Evolutionary conservation across 2,113 vertebrate genomes (phyloP).

Genomic region (Syngnathus typhle): DNA sequence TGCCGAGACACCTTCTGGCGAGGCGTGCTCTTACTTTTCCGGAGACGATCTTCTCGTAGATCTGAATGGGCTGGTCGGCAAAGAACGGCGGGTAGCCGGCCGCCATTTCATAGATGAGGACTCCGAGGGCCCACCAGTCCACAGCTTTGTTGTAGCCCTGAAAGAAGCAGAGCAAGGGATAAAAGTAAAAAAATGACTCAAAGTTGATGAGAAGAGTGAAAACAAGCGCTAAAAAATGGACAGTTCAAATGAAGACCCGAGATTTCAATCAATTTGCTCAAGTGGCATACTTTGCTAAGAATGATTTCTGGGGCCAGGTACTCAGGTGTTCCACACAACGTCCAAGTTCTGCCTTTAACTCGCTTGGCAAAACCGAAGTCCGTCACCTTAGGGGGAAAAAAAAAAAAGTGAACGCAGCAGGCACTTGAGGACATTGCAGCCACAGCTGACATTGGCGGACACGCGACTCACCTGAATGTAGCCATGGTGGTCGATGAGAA

Average conservation of each 20-base stretch:
- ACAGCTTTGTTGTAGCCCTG: slow-evolving; percentile 99
- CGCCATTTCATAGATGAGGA: slow-evolving; percentile 99
- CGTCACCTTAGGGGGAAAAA: slow-evolving; percentile 77
- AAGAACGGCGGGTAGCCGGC: slow-evolving; percentile 98
- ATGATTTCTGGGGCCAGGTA: slow-evolving; percentile 98
- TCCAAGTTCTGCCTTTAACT: slow-evolving; percentile 99
- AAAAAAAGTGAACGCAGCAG: neutral
- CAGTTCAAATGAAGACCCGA: neutral
- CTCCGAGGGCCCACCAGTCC: slow-evolving; percentile 98
- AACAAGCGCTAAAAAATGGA: neutral
- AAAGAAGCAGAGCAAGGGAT: neutral
- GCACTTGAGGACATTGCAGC: neutral
- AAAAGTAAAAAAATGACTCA: neutral
- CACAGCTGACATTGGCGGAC: neutral
- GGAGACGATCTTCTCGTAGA: slow-evolving; percentile 99
- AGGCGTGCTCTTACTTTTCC: slow-evolving; percentile 78
- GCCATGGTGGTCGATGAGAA: slow-evolving; percentile 97
- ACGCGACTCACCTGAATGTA: slow-evolving; percentile 87
- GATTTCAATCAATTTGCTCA: neutral
- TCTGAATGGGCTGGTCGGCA: slow-evolving; percentile 98
- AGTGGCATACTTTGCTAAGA: slow-evolving; percentile 87
- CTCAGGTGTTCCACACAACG: slow-evolving; percentile 97
- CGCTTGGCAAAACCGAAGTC: slow-evolving; percentile 98
- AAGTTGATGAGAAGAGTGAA: neutral
- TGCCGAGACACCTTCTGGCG: neutral